Evolutionary conservation across 2,797 vertebrate species (phyloP), one percentile per base, ranked within the genome.

Genomic region (Sphenodon punctatus): DNA sequence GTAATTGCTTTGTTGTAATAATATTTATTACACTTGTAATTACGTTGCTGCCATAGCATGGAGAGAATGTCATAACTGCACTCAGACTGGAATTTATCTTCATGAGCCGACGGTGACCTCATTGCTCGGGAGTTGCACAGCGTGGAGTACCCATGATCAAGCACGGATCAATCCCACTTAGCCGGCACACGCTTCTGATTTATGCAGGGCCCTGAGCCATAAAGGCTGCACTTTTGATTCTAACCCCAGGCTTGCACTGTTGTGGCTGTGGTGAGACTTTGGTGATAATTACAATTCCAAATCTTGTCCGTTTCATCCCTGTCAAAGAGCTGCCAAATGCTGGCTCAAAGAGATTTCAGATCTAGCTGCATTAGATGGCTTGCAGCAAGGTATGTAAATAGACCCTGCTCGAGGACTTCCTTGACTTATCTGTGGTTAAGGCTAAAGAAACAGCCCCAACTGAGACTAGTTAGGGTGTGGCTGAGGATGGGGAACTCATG

Each of bases 21-120:
- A 73, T 84, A 88, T 88, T 85, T 80, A 78, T 87, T 87, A 59
- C 2, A 4, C 32, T 41, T 45, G 76, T 78, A 77, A 90, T 75
- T 75, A 71, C 0, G 3, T 6, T 7, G 66, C 5, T 0, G 11
- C 2, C 56, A 25, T 80, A 41, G 14, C 42, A 71, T 53, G 4
- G 76, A 48, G 61, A 74, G 61, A 41, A 51, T 70, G 71, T 66
- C 55, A 4, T 36, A 8, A 3, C 49, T 5, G n/a, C 55, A 55
- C 23, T 2, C 2, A 30, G 14, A 8, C 9, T 3, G 45, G 64
- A 30, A 64, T 82, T 70, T 79, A 61, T 88, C 90, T 84, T 80
- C 77, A n/a, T 71, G 71, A 78, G 74, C 32, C 12, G 22, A 81
- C 55, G 70, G 68, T 77, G 84, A 82, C 79, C 81, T 81, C 51